Percentiles rank a stretch among this genome's conserved stretches.
Evolutionary conservation across 2,113 vertebrate species (phyloP).

Genomic region (Danionella cerebrum): DNA sequence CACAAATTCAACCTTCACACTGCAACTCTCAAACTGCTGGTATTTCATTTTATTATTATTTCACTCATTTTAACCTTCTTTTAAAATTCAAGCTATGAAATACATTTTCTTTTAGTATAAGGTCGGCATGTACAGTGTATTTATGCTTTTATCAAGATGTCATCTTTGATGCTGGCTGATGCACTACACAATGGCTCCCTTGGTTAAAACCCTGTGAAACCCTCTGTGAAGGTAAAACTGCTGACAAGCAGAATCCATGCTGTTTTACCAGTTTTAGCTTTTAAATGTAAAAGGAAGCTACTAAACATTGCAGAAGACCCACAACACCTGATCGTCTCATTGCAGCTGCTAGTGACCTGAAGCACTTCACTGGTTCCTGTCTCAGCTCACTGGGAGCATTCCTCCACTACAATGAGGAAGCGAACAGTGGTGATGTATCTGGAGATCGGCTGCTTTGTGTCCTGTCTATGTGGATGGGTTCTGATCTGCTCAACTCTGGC

Average conservation of each 20-base stretch:
- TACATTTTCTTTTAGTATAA: too few relatives aligned
- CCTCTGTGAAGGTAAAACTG: conserved; percentile 41
- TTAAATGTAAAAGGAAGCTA: not conserved
- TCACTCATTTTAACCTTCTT: too few relatives aligned
- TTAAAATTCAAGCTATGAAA: too few relatives aligned
- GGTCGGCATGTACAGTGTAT: too few relatives aligned
- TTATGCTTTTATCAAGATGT: too few relatives aligned
- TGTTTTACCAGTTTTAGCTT: conserved; percentile 30
- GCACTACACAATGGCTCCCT: too few relatives aligned
- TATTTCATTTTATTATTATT: too few relatives aligned
- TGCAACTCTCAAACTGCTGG: too few relatives aligned
- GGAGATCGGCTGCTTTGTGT: conserved; percentile 81
- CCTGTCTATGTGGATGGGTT: conserved; percentile 79
- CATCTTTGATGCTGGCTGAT: too few relatives aligned
- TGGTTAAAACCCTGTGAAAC: not conserved
- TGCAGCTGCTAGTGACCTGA: too few relatives aligned
- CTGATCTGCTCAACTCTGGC: conserved; percentile 84
- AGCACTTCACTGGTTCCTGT: not conserved
- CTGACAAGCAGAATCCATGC: conserved; percentile 51
- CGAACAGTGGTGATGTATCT: conserved; percentile 61
- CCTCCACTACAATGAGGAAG: conserved; percentile 53
- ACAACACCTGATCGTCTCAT: too few relatives aligned
- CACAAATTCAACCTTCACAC: too few relatives aligned
- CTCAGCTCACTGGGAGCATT: not conserved
- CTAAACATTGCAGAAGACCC: not conserved